Percentiles rank a stretch among this genome's conserved stretches.
These are phyloP conservation scores for Leucophora obtusa DNA, from an alignment of 2,888 invertebrate species.

Conservation along the genomic window DNA sequence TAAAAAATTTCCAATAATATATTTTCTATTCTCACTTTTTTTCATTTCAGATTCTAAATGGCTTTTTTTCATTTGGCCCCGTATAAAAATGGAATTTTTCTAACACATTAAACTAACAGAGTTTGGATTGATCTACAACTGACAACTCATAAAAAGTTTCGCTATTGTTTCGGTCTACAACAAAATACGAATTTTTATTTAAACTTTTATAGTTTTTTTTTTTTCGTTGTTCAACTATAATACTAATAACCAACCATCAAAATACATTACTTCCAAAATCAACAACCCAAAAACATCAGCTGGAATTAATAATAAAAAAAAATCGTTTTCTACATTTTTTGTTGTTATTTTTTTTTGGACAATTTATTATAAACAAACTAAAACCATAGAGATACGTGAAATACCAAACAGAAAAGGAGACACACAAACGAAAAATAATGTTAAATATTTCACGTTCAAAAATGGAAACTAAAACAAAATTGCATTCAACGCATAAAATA, in stretches of 20 bases:
- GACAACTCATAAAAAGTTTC: background rate
- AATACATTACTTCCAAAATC: background rate
- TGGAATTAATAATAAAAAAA: background rate
- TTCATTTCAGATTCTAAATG: slow-evolving; percentile 50
- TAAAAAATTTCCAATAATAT: too few relatives aligned
- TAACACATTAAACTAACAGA: slow-evolving; percentile 20
- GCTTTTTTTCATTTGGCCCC: background rate
- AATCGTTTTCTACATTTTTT: background rate
- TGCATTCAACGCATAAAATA: slow-evolving; percentile 35
- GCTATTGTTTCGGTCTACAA: background rate
- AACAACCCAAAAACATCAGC: slow-evolving; percentile 14
- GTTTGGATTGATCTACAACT: background rate
- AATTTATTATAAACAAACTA: slow-evolving; percentile 8
- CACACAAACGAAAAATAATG: slow-evolving; percentile 46
- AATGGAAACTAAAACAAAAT: slow-evolving; percentile 49
- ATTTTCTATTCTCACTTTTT: background rate
- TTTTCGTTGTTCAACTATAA: background rate
- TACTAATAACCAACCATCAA: slow-evolving; percentile 5
- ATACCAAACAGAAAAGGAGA: background rate
- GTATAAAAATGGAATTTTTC: slow-evolving; percentile 23
- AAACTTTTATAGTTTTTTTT: background rate
- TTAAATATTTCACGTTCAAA: slow-evolving; percentile 48
- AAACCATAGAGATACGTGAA: slow-evolving; percentile 11
- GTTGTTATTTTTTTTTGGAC: background rate
- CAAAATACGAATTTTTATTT: background rate